Conservation (phyloP, 2,888 invertebrate genomes). For the Hipparchia sbordonii region DNA sequence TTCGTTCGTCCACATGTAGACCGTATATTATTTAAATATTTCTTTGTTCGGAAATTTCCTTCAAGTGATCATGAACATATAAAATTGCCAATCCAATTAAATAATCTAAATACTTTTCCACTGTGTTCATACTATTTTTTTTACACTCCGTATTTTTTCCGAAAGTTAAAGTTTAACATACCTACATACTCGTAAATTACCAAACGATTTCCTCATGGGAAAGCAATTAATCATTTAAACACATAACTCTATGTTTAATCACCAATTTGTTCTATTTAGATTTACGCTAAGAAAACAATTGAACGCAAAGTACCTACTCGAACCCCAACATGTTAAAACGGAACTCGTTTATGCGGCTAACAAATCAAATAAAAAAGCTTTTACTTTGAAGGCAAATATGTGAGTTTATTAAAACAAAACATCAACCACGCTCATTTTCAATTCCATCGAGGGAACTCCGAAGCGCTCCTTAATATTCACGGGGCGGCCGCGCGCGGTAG, state of each 20-base stretch:
- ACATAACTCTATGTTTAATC: constrained; percentile 1
- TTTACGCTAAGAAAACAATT: constrained; percentile 20
- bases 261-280: constrained; percentile 10
- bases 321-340: constrained; percentile 48
- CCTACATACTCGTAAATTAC: not conserved
- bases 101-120: too few relatives aligned
- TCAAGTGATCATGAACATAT: too few relatives aligned
- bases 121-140: too few relatives aligned
- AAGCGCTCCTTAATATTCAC: constrained; percentile 69
- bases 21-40: too few relatives aligned
- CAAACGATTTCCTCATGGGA: not conserved
- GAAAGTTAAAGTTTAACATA: too few relatives aligned
- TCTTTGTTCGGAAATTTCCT: too few relatives aligned
- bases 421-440: constrained; percentile 69
- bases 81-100: too few relatives aligned
- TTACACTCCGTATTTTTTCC: too few relatives aligned
- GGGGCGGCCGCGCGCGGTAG: constrained; percentile 66
- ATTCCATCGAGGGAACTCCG: constrained; percentile 65
- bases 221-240: not conserved
- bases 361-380: constrained; percentile 71
- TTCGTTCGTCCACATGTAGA: too few relatives aligned
- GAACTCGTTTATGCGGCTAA: constrained; percentile 51
- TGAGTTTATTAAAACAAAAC: constrained; percentile 77
- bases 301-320: constrained; percentile 43
- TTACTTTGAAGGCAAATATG: constrained; percentile 71